These are phyloP conservation scores for western clawed frog (Xenopus tropicalis) DNA, from an alignment of 2,113 vertebrate species.

Conservation along the genomic window DNA sequence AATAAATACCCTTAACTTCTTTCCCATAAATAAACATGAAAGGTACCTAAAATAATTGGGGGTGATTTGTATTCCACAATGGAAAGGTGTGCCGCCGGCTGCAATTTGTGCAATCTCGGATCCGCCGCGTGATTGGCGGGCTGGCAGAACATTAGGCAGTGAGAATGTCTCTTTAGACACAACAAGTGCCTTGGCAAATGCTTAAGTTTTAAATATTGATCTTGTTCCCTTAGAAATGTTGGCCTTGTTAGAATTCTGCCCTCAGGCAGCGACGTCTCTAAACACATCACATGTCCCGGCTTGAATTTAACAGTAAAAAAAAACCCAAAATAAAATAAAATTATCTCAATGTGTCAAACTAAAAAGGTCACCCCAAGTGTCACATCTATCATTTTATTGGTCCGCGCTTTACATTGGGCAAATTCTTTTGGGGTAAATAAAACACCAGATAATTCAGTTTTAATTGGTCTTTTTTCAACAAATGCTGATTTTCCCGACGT, in stretches of 20 bases:
- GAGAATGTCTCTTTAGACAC: constrained; percentile 27
- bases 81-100: constrained; percentile 4
- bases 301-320: constrained; percentile 35
- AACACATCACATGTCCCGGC: constrained; percentile 35
- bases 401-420: too few relatives aligned
- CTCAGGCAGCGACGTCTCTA: constrained; percentile 29
- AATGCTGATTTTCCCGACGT: too few relatives aligned
- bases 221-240: constrained; percentile 39
- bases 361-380: neutral
- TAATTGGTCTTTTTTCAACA: too few relatives aligned
- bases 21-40: constrained; percentile 8
- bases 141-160: constrained; percentile 16
- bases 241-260: constrained; percentile 41
- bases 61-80: neutral
- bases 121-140: constrained; percentile 27
- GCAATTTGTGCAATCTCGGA: constrained; percentile 34
- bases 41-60: constrained; percentile 15
- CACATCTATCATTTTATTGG: too few relatives aligned
- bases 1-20: neutral
- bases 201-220: constrained; percentile 45
- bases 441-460: too few relatives aligned
- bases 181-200: constrained; percentile 20
- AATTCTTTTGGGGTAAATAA: too few relatives aligned
- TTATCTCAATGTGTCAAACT: constrained; percentile 4
- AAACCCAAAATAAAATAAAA: constrained; percentile 11